Evolutionary conservation across 1,140 invertebrate genomes (phyloP).

Genomic region (Meloidogyne hapla): DNA sequence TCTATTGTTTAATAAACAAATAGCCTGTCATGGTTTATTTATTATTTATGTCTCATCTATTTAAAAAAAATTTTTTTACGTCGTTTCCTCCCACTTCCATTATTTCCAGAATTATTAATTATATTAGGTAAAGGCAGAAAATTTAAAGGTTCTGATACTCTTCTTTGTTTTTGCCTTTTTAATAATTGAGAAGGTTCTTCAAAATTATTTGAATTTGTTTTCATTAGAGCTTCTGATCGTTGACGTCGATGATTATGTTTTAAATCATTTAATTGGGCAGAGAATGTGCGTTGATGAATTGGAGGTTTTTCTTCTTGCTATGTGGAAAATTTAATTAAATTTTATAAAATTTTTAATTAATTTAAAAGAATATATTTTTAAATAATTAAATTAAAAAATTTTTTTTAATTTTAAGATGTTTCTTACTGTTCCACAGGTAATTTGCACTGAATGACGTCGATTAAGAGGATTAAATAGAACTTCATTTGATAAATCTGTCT

Average conservation of each 20-base stretch:
- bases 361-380: too few relatives aligned
- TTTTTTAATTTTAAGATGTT: not conserved
- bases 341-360: too few relatives aligned
- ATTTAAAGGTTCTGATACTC: not conserved
- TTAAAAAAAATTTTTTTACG: not conserved
- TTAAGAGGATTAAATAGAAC: not conserved
- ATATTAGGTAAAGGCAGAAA: not conserved
- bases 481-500: conserved; percentile 9
- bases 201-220: not conserved
- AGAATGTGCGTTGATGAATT: not conserved
- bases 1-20: too few relatives aligned
- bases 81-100: not conserved
- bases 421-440: conserved; percentile 21
- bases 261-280: not conserved
- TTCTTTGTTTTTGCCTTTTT: not conserved
- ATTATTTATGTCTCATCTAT: too few relatives aligned
- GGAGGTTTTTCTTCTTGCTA: not conserved
- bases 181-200: not conserved
- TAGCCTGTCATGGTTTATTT: too few relatives aligned
- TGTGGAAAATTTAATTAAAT: too few relatives aligned
- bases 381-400: not conserved
- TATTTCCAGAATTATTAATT: not conserved
- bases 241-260: not conserved
- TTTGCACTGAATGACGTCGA: conserved; percentile 22
- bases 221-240: not conserved